Conservation (phyloP, 2,113 vertebrate genomes). For the Oostethus manadensis region DNA sequence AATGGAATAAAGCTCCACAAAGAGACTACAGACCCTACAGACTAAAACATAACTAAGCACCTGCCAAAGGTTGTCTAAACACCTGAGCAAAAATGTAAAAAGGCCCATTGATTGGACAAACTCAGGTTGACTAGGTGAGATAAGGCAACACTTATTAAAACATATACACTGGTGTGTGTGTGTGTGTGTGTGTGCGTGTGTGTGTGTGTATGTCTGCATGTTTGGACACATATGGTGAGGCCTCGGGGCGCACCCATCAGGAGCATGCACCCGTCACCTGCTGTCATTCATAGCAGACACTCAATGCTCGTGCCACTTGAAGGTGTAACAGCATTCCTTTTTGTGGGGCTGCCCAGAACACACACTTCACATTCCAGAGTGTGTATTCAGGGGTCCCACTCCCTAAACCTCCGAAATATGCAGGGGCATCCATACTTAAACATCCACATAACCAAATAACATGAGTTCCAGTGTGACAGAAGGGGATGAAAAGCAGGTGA, state of each 20-base stretch:
- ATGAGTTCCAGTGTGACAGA: not conserved
- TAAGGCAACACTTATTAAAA: conserved; percentile 43
- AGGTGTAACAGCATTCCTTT: conserved; percentile 49
- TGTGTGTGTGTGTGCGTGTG: not conserved
- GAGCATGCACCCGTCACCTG: conserved; percentile 52
- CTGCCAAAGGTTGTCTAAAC: conserved; percentile 52
- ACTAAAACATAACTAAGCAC: conserved; percentile 29
- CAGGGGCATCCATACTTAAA: conserved; percentile 34
- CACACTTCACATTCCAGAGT: conserved; percentile 59
- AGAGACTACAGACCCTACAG: conserved; percentile 21
- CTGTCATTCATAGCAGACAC: conserved; percentile 46
- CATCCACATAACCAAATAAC: conserved; percentile 4
- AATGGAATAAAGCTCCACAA: conserved; percentile 27
- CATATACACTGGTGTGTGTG: conserved; percentile 17
- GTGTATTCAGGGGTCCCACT: conserved; percentile 65
- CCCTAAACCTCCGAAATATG: conserved; percentile 58
- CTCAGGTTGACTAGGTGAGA: conserved; percentile 35
- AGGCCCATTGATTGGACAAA: conserved; percentile 42
- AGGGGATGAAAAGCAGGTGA: not conserved
- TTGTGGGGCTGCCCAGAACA: conserved; percentile 47
- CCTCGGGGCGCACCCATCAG: conserved; percentile 30
- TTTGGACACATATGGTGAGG: conserved; percentile 19
- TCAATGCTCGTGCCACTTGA: conserved; percentile 39
- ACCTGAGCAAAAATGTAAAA: conserved; percentile 42
- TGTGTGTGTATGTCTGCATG: too few relatives aligned